Conservation (phyloP, 2,797 vertebrate genomes). For the Rhinatrema bivittatum region DNA sequence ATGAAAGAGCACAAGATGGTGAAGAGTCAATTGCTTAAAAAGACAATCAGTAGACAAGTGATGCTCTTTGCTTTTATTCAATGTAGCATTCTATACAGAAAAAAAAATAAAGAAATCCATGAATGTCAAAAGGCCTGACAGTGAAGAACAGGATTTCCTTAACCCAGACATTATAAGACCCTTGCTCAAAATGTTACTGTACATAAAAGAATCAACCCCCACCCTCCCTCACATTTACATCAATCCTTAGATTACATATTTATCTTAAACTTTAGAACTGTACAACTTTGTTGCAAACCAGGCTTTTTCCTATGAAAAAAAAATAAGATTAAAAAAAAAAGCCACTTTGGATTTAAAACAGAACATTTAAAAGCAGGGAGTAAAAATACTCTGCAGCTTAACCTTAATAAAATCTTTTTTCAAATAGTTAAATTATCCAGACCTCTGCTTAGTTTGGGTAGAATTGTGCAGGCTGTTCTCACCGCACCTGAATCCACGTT, state of each 20-base stretch:
- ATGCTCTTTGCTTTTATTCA: slow-evolving; percentile 59
- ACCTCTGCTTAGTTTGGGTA: slow-evolving; percentile 30
- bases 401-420: slow-evolving; percentile 21
- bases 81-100: slow-evolving; percentile 57
- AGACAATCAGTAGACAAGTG: no score
- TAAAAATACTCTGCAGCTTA: no score
- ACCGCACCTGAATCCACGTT: no score
- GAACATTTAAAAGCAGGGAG: no score
- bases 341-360: slow-evolving; percentile 42
- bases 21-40: no score
- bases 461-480: no score
- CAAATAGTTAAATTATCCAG: slow-evolving; percentile 34
- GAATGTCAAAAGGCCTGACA: slow-evolving; percentile 46
- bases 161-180: slow-evolving; percentile 45
- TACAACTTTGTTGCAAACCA: slow-evolving; percentile 60
- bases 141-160: slow-evolving; percentile 41
- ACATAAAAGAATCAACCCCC: slow-evolving; percentile 57
- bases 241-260: slow-evolving; percentile 39
- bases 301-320: slow-evolving; percentile 54
- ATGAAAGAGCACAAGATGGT: no score
- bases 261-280: slow-evolving; percentile 54
- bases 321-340: slow-evolving; percentile 47
- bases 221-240: slow-evolving; percentile 56
- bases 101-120: slow-evolving; percentile 32
- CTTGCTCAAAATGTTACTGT: slow-evolving; percentile 36